These are phyloP conservation scores for Geotrupes spiniger DNA, from an alignment of 2,888 invertebrate species.

Conservation along the genomic window DNA sequence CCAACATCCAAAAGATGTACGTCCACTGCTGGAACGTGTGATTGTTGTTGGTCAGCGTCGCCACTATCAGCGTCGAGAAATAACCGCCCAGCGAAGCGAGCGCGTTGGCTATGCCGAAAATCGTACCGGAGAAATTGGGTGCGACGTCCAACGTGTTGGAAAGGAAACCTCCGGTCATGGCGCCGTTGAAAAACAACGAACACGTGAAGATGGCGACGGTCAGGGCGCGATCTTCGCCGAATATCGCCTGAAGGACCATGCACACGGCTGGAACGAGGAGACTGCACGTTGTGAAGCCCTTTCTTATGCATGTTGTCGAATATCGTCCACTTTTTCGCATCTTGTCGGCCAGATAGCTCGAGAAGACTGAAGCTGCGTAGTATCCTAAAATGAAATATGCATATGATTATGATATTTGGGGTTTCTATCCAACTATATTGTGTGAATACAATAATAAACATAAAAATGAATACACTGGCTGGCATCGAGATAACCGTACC, in stretches of 20 bases:
- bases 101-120: conserved; percentile 87
- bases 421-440: no score
- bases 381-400: no score
- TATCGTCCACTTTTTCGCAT: conserved; percentile 64
- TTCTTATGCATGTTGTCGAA: conserved; percentile 71
- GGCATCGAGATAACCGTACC: conserved; percentile 76
- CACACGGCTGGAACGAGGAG: conserved; percentile 64
- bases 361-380: no score
- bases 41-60: conserved; percentile 67
- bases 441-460: no score
- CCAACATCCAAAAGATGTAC: conserved; percentile 78
- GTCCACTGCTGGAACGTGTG: conserved; percentile 77
- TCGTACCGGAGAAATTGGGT: conserved; percentile 85
- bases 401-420: no score
- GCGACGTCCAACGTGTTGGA: conserved; percentile 86
- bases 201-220: conserved; percentile 76
- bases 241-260: conserved; percentile 71
- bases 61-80: conserved; percentile 79
- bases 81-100: conserved; percentile 80
- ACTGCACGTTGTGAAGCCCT: conserved; percentile 65
- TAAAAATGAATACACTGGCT: no score
- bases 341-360: conserved; percentile 73
- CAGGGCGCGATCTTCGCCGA: conserved; percentile 65
- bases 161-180: conserved; percentile 80
- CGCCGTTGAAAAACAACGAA: conserved; percentile 80